A percentile compares a stretch with the other conserved stretches of the same genome.
Evolutionary conservation across 2,888 invertebrate genomes (phyloP).

Genomic region (Napeogenes sylphis): DNA sequence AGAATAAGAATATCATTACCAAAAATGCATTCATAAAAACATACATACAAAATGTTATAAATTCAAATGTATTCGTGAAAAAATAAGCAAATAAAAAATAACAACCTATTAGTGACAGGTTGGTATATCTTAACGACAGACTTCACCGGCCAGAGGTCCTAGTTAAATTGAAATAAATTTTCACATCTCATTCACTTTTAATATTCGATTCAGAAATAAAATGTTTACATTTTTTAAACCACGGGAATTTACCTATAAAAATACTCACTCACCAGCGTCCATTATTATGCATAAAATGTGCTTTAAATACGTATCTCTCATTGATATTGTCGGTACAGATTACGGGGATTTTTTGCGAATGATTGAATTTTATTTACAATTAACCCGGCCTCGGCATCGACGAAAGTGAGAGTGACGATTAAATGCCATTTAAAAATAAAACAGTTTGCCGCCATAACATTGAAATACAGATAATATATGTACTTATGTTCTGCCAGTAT

Average conservation of each 20-base stretch:
- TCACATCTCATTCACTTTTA: conserved; percentile 16
- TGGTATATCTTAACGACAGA: conserved; percentile 2
- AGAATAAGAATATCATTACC: too few relatives aligned
- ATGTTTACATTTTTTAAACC: conserved; percentile 34
- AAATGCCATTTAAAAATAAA: conserved; percentile 77
- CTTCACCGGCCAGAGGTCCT: conserved; percentile 1
- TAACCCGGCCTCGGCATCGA: conserved; percentile 64
- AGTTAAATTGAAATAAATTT: conserved; percentile 10
- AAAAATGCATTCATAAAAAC: too few relatives aligned
- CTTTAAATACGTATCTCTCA: conserved; percentile 56
- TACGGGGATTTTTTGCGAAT: conserved; percentile 74
- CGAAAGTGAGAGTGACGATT: conserved; percentile 74
- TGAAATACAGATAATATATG: conserved; percentile 49
- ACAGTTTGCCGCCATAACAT: conserved; percentile 65
- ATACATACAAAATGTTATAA: too few relatives aligned
- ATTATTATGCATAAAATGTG: conserved; percentile 46
- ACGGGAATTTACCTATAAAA: conserved; percentile 35
- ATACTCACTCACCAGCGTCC: conserved; percentile 37
- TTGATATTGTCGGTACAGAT: conserved; percentile 69
- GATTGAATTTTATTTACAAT: conserved; percentile 78
- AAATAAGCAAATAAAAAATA: not conserved
- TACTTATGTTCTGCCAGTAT: conserved; percentile 37
- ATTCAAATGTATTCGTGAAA: too few relatives aligned
- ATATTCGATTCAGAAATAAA: conserved; percentile 27
- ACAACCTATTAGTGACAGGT: not conserved